Evolutionary conservation across 2,113 vertebrate species (phyloP).

Genomic region (Gymnarchus niloticus): DNA sequence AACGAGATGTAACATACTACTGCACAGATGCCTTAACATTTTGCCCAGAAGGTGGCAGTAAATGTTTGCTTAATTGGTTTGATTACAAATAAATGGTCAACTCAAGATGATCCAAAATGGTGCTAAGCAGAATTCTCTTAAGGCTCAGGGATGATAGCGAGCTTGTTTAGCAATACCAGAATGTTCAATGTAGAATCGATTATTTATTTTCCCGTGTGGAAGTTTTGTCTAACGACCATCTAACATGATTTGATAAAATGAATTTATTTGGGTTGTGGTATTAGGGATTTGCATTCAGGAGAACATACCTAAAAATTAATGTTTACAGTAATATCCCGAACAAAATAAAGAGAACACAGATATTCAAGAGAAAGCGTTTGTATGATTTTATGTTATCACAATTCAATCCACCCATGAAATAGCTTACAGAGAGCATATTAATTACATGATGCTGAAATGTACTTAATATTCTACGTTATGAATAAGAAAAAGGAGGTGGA

Average conservation of each 20-base stretch:
- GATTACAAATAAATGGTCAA: background rate
- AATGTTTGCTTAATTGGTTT: background rate
- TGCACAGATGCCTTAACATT: background rate
- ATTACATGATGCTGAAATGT: background rate
- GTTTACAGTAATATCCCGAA: background rate
- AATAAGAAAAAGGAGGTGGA: background rate
- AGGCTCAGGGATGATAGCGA: background rate
- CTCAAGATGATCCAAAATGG: background rate
- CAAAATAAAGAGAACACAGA: background rate
- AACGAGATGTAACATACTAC: background rate
- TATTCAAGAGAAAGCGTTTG: background rate
- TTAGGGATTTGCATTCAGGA: background rate
- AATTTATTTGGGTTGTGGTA: background rate
- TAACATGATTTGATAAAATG: background rate
- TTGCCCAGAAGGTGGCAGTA: slow-evolving; percentile 21
- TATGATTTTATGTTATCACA: background rate
- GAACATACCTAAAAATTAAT: background rate
- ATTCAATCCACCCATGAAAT: background rate
- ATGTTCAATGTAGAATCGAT: background rate
- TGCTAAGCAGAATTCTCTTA: background rate
- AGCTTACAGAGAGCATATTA: background rate
- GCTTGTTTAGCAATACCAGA: background rate
- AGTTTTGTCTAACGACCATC: too few species aligned
- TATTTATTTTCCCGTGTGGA: background rate
- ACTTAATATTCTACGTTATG: background rate